A percentile compares a stretch with the other conserved stretches of the same genome.
phyloP scores from a whole-genome alignment of 1,140 invertebrate species.

The Drosophila azteca region DNA sequence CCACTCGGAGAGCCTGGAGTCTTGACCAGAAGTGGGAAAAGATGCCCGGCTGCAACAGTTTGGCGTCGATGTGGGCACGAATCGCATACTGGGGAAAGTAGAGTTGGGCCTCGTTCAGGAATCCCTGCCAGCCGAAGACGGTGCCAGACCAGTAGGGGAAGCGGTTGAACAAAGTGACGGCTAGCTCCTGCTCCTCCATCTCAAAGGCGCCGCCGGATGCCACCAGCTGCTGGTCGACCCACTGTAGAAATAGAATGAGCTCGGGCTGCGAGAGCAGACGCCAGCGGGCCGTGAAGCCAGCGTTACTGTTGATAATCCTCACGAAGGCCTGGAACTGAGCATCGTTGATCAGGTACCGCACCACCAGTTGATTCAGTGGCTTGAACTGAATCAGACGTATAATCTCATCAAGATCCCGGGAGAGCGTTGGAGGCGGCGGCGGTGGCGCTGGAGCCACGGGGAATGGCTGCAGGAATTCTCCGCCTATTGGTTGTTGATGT shows the following conservation, averaged over 20 bases:
- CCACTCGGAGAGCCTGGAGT: constrained; percentile 47
- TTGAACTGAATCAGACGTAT: constrained; percentile 59
- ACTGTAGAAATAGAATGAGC: constrained; percentile 57
- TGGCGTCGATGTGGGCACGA: constrained; percentile 58
- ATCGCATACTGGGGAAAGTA: constrained; percentile 65
- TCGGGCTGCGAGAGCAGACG: constrained; percentile 70
- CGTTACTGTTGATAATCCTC: constrained; percentile 67
- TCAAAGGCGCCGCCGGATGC: constrained; percentile 55
- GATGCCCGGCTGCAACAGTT: constrained; percentile 56
- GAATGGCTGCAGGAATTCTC: background rate
- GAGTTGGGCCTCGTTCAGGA: constrained; percentile 67
- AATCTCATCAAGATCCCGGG: constrained; percentile 69
- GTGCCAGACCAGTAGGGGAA: constrained; percentile 69
- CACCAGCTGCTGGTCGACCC: constrained; percentile 66
- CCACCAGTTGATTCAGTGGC: constrained; percentile 59
- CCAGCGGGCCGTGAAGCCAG: constrained; percentile 55
- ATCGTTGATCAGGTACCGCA: constrained; percentile 74
- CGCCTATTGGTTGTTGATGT: background rate
- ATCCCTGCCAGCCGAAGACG: constrained; percentile 73
- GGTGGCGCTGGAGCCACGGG: background rate
- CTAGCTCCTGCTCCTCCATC: constrained; percentile 61
- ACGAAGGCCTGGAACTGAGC: constrained; percentile 73
- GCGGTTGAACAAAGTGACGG: constrained; percentile 57
- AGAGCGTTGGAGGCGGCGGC: constrained; percentile 46
- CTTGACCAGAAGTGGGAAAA: constrained; percentile 70